These are phyloP conservation scores for Saccostrea cuccullata DNA, from an alignment of 1,140 invertebrate species.

Conservation along the genomic window DNA sequence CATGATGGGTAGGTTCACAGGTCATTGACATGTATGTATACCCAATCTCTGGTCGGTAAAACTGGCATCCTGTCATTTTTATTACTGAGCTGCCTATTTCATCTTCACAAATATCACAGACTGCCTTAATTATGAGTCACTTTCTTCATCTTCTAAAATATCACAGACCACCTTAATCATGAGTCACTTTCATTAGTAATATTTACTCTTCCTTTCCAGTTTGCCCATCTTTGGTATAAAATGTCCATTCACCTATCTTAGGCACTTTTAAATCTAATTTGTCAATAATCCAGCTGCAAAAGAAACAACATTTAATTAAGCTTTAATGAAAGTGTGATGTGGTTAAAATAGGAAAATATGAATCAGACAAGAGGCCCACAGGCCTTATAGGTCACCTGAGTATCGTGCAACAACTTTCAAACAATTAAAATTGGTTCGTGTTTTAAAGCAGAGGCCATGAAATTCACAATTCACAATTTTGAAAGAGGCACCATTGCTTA, in stretches of 20 bases:
- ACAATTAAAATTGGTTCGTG: too few species aligned
- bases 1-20: neutral
- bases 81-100: neutral
- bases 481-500: too few species aligned
- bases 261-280: slow-evolving; percentile 49
- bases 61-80: neutral
- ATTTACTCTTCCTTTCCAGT: neutral
- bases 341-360: too few species aligned
- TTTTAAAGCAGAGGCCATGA: too few species aligned
- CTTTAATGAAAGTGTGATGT: neutral
- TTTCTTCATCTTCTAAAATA: neutral
- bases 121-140: neutral
- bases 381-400: too few species aligned
- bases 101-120: slow-evolving; percentile 13
- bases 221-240: slow-evolving; percentile 42
- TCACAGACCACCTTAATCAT: neutral
- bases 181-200: neutral
- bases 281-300: slow-evolving; percentile 56
- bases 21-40: neutral
- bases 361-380: too few species aligned
- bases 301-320: slow-evolving; percentile 1
- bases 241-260: slow-evolving; percentile 50
- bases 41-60: neutral
- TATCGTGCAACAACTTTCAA: too few species aligned
- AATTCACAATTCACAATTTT: too few species aligned